Conservation (phyloP, 2,113 vertebrate species). For the Suncus etruscus region DNA sequence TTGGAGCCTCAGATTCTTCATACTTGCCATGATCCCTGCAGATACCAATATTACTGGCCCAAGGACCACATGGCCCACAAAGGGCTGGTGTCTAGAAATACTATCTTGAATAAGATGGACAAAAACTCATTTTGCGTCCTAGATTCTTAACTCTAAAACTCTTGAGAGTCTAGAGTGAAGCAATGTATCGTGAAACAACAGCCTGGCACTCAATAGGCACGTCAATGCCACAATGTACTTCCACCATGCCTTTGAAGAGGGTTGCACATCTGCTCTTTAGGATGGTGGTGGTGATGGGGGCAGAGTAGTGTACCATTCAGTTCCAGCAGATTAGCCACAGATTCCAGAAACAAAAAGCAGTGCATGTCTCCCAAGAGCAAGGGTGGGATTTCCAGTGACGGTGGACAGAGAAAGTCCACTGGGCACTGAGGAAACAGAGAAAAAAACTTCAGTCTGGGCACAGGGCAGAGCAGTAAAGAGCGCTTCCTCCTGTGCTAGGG, state of each 20-base stretch:
- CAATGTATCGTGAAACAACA: neutral
- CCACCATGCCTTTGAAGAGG: neutral
- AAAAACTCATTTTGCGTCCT: neutral
- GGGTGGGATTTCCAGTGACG: neutral
- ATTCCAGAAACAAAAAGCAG: neutral
- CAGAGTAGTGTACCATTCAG: neutral
- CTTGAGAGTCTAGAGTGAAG: neutral
- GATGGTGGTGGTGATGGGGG: neutral
- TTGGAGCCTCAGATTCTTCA: neutral
- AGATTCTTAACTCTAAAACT: conserved; percentile 20
- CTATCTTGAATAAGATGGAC: neutral
- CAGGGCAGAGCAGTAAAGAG: conserved; percentile 45
- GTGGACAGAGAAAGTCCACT: neutral
- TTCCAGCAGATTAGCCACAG: neutral
- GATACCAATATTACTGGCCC: neutral
- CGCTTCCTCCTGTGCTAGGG: conserved; percentile 63
- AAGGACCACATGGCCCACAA: neutral
- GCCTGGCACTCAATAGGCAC: neutral
- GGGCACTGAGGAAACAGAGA: neutral
- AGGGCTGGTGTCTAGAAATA: neutral
- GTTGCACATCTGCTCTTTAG: neutral
- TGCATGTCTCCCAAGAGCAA: neutral
- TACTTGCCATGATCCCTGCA: neutral
- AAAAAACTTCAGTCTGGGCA: conserved; percentile 53
- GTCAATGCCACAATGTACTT: too few relatives aligned